Evolutionary conservation across 1,140 invertebrate species (phyloP).

Genomic region (Achatina immaculata): DNA sequence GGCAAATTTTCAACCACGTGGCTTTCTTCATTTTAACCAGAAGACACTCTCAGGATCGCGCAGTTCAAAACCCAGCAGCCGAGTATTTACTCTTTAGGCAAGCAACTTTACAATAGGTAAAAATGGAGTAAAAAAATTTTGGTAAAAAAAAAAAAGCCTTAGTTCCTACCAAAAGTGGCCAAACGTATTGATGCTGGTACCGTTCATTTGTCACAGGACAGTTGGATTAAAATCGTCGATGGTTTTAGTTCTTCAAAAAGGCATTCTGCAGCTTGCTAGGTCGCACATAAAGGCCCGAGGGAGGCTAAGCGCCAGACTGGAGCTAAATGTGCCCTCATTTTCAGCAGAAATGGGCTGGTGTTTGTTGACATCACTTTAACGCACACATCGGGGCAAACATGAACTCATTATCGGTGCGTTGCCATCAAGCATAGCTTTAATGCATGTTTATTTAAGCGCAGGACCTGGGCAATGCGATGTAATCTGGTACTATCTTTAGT

Average conservation of each 20-base stretch:
- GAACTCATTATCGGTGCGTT: neutral
- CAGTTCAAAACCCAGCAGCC: too few species aligned
- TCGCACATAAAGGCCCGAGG: too few species aligned
- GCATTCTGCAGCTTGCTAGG: neutral
- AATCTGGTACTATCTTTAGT: too few species aligned
- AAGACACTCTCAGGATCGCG: too few species aligned
- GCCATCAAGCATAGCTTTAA: neutral
- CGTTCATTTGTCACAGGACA: neutral
- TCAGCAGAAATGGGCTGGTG: neutral
- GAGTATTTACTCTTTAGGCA: too few species aligned
- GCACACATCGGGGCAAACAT: neutral
- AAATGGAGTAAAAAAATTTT: too few species aligned
- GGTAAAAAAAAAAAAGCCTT: too few species aligned
- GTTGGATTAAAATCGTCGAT: neutral
- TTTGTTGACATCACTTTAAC: neutral
- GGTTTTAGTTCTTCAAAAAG: neutral
- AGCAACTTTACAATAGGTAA: too few species aligned
- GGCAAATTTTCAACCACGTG: too few species aligned
- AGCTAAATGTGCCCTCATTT: neutral
- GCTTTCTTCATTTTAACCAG: too few species aligned
- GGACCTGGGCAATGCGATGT: neutral
- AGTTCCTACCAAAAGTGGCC: neutral
- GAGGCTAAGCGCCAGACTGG: neutral
- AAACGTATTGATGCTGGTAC: neutral
- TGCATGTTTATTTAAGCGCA: neutral